These are phyloP conservation scores for Epinephelus malabaricus DNA, from an alignment of 2,797 vertebrate species.

Conservation along the genomic window DNA sequence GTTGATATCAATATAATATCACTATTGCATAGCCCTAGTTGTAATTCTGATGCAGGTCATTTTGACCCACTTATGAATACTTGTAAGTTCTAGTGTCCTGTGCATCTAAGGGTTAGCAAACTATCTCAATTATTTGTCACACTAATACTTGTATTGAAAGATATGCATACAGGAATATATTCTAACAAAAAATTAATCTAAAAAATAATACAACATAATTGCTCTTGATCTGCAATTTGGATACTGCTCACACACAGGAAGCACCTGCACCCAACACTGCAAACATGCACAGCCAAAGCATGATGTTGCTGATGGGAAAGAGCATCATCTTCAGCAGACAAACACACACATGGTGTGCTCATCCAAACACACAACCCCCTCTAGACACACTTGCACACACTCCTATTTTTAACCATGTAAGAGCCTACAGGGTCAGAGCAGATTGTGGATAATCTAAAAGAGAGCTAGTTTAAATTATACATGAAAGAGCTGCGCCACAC, in stretches of 20 bases:
- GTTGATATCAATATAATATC: no score
- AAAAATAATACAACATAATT: neutral
- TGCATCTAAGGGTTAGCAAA: neutral
- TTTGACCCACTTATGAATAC: neutral
- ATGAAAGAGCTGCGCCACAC: constrained; percentile 75
- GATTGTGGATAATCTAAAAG: constrained; percentile 76
- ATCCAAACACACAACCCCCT: constrained; percentile 26
- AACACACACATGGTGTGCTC: constrained; percentile 8
- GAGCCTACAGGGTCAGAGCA: constrained; percentile 70
- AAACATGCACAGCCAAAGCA: neutral
- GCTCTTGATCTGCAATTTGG: neutral
- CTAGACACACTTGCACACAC: constrained; percentile 26
- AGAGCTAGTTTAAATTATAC: constrained; percentile 82
- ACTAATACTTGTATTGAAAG: neutral
- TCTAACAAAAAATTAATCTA: neutral
- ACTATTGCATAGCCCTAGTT: neutral
- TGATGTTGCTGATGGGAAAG: neutral
- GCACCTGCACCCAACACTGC: neutral
- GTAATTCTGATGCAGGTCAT: neutral
- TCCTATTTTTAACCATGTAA: constrained; percentile 76
- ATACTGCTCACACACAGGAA: constrained; percentile 1
- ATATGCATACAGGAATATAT: neutral
- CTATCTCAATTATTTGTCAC: neutral
- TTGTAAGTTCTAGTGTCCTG: neutral
- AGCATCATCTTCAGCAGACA: constrained; percentile 3